A percentile compares a stretch with the other conserved stretches of the same genome.
Evolutionary conservation across 2,797 vertebrate genomes (phyloP).

Genomic region (Paedocypris micromegethes): DNA sequence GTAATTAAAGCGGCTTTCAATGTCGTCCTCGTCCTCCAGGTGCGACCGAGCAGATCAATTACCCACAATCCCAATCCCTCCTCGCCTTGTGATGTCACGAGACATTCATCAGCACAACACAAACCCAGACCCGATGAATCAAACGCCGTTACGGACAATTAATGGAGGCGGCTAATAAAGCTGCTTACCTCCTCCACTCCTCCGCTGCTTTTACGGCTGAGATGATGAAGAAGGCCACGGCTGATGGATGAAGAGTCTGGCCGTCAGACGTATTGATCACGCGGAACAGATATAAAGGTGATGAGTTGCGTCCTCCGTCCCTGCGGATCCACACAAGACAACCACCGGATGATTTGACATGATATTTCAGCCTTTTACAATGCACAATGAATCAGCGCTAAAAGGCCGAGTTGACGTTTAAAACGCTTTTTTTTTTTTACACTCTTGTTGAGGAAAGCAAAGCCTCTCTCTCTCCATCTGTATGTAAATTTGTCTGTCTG

Average conservation of each 20-base stretch:
- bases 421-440: conserved; percentile 39
- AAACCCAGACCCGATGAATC: conserved; percentile 64
- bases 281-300: conserved; percentile 45
- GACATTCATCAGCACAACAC: conserved; percentile 46
- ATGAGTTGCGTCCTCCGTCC: conserved; percentile 28
- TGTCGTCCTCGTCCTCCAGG: background rate
- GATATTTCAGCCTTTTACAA: conserved; percentile 55
- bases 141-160: conserved; percentile 65
- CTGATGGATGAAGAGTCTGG: conserved; percentile 62
- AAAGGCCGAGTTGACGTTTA: conserved; percentile 51
- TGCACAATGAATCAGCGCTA: conserved; percentile 54
- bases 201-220: conserved; percentile 24
- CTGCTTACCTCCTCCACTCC: conserved; percentile 35
- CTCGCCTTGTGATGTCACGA: conserved; percentile 58
- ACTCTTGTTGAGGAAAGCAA: conserved; percentile 21
- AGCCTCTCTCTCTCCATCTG: too few relatives aligned
- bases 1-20: too few relatives aligned
- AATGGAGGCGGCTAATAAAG: conserved; percentile 71
- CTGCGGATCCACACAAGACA: conserved; percentile 29
- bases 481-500: too few relatives aligned
- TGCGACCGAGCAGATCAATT: conserved; percentile 22
- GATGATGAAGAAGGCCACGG: conserved; percentile 51
- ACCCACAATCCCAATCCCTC: conserved; percentile 18
- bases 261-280: conserved; percentile 51
- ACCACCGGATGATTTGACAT: conserved; percentile 54